A percentile compares a stretch with the other conserved stretches of the same genome.
Evolutionary conservation across 2,113 vertebrate genomes (phyloP).

Genomic region (Archocentrus centrarchus): DNA sequence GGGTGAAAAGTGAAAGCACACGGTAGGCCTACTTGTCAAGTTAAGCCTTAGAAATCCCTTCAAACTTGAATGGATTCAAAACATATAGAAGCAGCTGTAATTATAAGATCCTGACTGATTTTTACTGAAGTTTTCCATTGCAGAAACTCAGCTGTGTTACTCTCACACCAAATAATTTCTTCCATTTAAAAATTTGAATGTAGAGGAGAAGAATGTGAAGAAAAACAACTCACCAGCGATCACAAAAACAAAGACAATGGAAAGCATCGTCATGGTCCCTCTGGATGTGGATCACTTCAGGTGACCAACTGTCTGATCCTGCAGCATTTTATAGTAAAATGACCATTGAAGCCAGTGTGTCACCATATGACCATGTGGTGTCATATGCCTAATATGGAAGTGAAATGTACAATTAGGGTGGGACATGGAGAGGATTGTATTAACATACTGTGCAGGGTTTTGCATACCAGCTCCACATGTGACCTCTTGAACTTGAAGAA

Average conservation of each 20-base stretch:
- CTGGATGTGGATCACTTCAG: background rate
- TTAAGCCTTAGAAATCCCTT: background rate
- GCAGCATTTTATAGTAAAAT: background rate
- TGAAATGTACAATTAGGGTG: background rate
- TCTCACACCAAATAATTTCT: background rate
- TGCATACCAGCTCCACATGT: background rate
- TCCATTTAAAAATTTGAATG: accelerated
- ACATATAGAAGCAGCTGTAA: background rate
- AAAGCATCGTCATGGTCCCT: conserved; percentile 1
- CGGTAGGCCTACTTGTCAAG: background rate
- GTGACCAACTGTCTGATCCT: background rate
- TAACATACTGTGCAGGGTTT: background rate
- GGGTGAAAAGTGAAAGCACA: background rate
- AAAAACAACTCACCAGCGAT: conserved; percentile 1
- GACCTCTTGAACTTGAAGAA: background rate
- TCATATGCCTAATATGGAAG: background rate
- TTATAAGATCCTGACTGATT: background rate
- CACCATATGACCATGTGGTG: background rate
- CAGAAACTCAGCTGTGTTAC: too few relatives aligned
- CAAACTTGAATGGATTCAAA: background rate
- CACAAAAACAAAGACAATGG: background rate
- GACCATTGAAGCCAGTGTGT: too few relatives aligned
- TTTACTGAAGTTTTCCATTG: too few relatives aligned
- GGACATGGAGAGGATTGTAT: background rate
- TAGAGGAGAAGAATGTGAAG: background rate